Evolutionary conservation across 1,140 invertebrate species (phyloP).

Genomic region (Ips typographus): DNA sequence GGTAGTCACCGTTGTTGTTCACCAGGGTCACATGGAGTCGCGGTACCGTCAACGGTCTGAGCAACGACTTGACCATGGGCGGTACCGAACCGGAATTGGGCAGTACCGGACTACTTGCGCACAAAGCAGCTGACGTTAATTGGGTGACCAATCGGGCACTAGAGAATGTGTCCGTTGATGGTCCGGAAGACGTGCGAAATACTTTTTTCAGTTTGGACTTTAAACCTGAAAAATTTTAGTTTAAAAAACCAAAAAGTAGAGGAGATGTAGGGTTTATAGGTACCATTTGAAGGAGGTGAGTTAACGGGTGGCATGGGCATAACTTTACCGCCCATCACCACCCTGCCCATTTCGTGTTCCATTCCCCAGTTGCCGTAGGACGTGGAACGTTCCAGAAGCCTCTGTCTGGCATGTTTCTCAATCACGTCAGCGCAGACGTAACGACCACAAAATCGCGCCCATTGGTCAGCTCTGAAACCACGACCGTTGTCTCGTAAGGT

Average conservation of each 20-base stretch:
- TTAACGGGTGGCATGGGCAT: constrained; percentile 43
- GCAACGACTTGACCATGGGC: constrained; percentile 59
- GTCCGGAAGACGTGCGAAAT: constrained; percentile 59
- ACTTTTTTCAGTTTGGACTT: constrained; percentile 61
- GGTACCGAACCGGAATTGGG: constrained; percentile 55
- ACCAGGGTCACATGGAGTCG: constrained; percentile 56
- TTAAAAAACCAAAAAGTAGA: neutral
- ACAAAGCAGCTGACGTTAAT: constrained; percentile 63
- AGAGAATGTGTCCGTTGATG: constrained; percentile 51
- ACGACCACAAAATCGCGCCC: constrained; percentile 76
- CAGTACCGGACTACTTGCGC: constrained; percentile 62
- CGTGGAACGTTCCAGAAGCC: constrained; percentile 58
- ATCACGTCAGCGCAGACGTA: constrained; percentile 75
- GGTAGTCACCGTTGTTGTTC: constrained; percentile 46
- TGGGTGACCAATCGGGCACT: constrained; percentile 60
- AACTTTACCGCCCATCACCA: constrained; percentile 59
- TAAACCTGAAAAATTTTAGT: constrained; percentile 37
- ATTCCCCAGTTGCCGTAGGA: constrained; percentile 62
- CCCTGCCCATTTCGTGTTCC: constrained; percentile 58
- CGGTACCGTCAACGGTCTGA: constrained; percentile 62
- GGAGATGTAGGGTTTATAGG: neutral
- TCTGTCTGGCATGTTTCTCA: constrained; percentile 65
- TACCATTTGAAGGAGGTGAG: constrained; percentile 42
- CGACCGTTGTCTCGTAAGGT: constrained; percentile 70
- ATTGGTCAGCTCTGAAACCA: constrained; percentile 72